These are phyloP conservation scores for Metopolophium dirhodum DNA, from an alignment of 1,140 invertebrate genomes.

Conservation along the genomic window DNA sequence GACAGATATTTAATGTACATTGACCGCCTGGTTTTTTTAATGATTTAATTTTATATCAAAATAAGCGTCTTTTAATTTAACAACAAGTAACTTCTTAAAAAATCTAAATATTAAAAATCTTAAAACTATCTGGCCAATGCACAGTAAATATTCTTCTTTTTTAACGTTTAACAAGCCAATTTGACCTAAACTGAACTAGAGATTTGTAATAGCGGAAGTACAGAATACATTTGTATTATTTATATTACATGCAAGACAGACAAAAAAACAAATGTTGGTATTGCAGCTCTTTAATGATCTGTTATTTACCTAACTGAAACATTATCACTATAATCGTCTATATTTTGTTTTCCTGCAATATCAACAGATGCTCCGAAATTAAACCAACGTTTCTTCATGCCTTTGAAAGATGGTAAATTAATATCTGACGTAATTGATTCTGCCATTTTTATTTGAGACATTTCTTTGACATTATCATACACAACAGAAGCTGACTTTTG, in stretches of 20 bases:
- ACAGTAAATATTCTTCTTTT: background rate
- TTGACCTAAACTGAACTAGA: background rate
- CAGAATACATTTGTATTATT: background rate
- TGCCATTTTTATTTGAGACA: constrained; percentile 56
- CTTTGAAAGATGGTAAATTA: constrained; percentile 47
- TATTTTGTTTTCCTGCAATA: constrained; percentile 35
- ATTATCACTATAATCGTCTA: constrained; percentile 45
- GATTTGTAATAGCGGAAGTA: background rate
- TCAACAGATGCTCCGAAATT: constrained; percentile 50
- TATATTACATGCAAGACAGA: background rate
- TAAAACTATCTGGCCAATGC: background rate
- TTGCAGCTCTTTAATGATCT: background rate
- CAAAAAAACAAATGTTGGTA: background rate
- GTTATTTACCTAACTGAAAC: constrained; percentile 45
- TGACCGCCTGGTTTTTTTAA: background rate
- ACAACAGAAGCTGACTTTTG: constrained; percentile 46
- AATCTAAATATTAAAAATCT: background rate
- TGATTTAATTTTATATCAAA: background rate
- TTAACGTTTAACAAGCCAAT: too few species aligned
- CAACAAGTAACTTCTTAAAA: background rate
- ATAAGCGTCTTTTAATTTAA: background rate
- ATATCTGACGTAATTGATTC: constrained; percentile 44
- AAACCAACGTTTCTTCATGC: constrained; percentile 53
- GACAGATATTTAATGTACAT: background rate
- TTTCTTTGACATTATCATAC: constrained; percentile 56